Percentiles rank a stretch among this genome's conserved stretches.
Conservation (phyloP, 92 coral and sea anemone species). For the Epizoanthus illoricatus region DNA sequence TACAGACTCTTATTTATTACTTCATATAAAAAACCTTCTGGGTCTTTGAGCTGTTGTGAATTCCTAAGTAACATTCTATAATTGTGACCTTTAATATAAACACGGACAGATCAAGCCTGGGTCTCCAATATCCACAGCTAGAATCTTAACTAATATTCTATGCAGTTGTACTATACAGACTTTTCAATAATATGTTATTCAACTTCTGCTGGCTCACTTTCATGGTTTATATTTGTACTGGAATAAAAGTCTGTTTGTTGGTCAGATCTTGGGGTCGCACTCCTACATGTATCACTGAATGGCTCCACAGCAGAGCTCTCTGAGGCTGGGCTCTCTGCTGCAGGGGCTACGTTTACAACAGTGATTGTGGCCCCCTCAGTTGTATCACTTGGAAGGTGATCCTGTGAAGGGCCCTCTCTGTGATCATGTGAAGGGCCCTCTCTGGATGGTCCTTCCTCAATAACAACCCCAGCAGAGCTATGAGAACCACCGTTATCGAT, state of each 20-base stretch:
- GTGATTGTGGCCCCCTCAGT: neutral
- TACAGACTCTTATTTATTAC: too few relatives aligned
- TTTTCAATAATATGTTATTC: neutral
- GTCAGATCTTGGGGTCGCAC: neutral
- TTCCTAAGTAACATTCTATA: too few relatives aligned
- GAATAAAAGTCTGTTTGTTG: neutral
- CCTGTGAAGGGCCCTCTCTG: too few relatives aligned
- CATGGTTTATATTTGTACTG: neutral
- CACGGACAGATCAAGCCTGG: too few relatives aligned
- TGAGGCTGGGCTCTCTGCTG: neutral
- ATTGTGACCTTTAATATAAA: too few relatives aligned
- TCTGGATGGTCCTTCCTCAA: constrained; percentile 16
- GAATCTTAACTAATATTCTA: too few relatives aligned
- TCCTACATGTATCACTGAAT: neutral
- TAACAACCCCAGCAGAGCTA: neutral
- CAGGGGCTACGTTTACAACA: constrained; percentile 13
- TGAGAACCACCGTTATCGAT: neutral
- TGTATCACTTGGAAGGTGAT: neutral
- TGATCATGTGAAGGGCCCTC: neutral
- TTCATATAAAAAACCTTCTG: too few relatives aligned
- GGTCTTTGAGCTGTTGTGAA: too few relatives aligned
- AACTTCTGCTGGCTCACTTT: neutral
- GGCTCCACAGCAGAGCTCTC: neutral
- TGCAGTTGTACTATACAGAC: neutral
- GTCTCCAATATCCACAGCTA: too few relatives aligned